phyloP scores from a whole-genome alignment of 2,113 vertebrate genomes.

The Aldabrachelys gigantea region DNA sequence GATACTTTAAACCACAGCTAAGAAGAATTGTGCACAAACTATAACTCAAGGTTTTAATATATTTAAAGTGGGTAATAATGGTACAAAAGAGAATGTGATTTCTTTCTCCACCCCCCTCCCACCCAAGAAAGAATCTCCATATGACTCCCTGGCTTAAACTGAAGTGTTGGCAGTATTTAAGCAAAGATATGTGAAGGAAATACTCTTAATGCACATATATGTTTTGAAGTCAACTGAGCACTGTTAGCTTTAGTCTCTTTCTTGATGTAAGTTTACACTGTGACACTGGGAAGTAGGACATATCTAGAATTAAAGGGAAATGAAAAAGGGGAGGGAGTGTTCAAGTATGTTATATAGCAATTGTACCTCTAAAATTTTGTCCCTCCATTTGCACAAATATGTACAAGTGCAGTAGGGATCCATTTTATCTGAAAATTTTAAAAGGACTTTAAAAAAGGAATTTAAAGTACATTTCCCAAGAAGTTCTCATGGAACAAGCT shows the following conservation, averaged over 20 bases:
- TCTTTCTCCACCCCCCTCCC: neutral
- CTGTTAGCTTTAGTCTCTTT: neutral
- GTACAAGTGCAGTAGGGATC: neutral
- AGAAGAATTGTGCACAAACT: neutral
- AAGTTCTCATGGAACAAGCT: neutral
- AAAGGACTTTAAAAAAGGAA: neutral
- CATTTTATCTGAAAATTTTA: neutral
- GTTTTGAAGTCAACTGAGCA: neutral
- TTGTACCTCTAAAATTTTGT: neutral
- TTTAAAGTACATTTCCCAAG: neutral
- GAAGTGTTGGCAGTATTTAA: neutral
- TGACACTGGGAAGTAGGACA: constrained; percentile 25
- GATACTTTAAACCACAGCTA: neutral
- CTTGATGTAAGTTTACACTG: constrained; percentile 15
- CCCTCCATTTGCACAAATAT: neutral
- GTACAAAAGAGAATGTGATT: neutral
- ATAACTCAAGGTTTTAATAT: neutral
- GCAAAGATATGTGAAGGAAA: neutral
- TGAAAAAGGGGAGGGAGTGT: neutral
- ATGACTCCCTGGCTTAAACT: neutral
- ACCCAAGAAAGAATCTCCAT: neutral
- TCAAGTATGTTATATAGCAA: neutral
- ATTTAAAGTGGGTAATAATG: neutral
- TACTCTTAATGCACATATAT: neutral
- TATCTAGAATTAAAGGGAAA: constrained; percentile 31